A percentile compares a stretch with the other conserved stretches of the same genome.
phyloP scores from a whole-genome alignment of 2,113 vertebrate species.

The Cacatua alba region DNA sequence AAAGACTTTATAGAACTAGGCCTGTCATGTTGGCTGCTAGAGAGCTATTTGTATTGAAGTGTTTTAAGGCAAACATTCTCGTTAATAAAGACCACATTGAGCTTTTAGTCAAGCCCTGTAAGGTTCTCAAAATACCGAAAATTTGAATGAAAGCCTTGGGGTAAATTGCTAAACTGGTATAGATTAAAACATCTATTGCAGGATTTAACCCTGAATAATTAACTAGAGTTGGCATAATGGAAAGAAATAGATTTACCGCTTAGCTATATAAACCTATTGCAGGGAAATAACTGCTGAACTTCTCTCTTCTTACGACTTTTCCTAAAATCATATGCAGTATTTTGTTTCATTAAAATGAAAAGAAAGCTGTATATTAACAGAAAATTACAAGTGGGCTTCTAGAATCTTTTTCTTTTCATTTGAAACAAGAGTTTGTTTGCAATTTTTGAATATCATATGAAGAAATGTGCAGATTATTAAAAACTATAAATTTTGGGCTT shows the following conservation, averaged over 20 bases:
- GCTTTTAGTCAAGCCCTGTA: not conserved
- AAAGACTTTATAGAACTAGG: not conserved
- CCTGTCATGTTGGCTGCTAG: not conserved
- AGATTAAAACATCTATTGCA: not conserved
- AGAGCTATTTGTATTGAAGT: not conserved
- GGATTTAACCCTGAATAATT: not conserved
- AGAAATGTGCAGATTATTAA: not conserved
- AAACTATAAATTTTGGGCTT: not conserved
- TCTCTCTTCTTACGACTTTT: not conserved
- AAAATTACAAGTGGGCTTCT: not conserved
- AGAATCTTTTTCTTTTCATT: not conserved
- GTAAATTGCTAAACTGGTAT: not conserved
- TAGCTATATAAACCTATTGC: not conserved
- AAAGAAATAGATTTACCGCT: not conserved
- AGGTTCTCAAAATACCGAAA: conserved; percentile 5
- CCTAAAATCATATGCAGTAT: not conserved
- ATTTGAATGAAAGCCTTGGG: conserved; percentile 18
- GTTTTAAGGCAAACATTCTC: conserved; percentile 35
- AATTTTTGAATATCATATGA: not conserved
- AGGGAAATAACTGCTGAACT: not conserved
- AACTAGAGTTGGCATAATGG: not conserved
- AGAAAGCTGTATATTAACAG: not conserved
- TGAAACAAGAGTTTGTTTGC: not conserved
- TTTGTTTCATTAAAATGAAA: not conserved
- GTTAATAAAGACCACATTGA: conserved; percentile 19